Conservation (phyloP, 1,140 invertebrate species). For the Tetragonula clypearis region DNA sequence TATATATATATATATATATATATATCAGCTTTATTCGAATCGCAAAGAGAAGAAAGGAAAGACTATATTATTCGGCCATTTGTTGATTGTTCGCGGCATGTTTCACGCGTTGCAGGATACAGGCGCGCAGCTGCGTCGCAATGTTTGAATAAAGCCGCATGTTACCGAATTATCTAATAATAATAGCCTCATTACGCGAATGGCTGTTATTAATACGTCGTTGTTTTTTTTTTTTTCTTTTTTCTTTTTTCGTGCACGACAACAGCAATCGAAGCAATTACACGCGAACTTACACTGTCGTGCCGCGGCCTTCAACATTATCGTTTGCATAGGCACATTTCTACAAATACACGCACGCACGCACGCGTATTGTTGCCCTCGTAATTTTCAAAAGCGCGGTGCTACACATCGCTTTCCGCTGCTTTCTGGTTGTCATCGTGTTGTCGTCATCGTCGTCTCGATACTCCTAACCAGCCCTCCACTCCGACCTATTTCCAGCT, state of each 20-base stretch:
- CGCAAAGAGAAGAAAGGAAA: neutral
- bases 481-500: constrained; percentile 78
- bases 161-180: constrained; percentile 48
- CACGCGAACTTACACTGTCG: neutral
- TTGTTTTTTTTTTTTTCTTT: neutral
- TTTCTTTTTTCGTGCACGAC: neutral
- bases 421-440: neutral
- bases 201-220: constrained; percentile 30
- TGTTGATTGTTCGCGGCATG: neutral
- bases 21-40: no score
- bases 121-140: constrained; percentile 23
- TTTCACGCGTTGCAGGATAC: neutral
- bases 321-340: neutral
- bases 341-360: no score
- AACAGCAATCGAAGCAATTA: constrained; percentile 29
- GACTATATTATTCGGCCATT: neutral
- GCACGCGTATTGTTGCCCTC: no score
- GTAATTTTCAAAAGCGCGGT: neutral
- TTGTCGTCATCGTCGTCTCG: constrained; percentile 42
- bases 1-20: no score
- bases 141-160: neutral
- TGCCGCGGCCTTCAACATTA: neutral
- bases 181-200: constrained; percentile 15
- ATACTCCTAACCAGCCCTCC: constrained; percentile 67
- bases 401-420: neutral